phyloP scores from a whole-genome alignment of 2,888 invertebrate species.

The Hydrotaea diabolus region DNA sequence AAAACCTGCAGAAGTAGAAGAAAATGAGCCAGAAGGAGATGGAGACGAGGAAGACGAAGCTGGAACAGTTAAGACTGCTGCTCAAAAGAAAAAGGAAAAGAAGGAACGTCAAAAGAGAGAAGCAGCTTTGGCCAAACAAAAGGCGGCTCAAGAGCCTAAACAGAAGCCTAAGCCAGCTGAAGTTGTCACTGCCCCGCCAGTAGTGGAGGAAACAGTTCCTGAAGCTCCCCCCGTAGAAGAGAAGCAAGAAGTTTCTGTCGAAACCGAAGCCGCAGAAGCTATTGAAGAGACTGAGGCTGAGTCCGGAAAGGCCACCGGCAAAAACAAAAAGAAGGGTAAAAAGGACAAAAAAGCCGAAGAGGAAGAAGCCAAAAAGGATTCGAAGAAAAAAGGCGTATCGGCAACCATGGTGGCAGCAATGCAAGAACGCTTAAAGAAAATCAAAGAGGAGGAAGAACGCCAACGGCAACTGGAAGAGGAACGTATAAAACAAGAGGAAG shows the following conservation, averaged over 20 bases:
- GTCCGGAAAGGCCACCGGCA: constrained; percentile 67
- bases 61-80: constrained; percentile 88
- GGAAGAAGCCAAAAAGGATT: constrained; percentile 82
- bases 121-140: constrained; percentile 82
- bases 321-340: constrained; percentile 78
- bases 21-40: constrained; percentile 64
- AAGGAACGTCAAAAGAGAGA: constrained; percentile 90
- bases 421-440: constrained; percentile 94
- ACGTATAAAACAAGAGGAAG: constrained; percentile 87
- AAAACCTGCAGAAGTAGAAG: constrained; percentile 69
- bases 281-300: constrained; percentile 60
- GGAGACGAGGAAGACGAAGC: constrained; percentile 82
- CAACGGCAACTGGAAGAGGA: constrained; percentile 89
- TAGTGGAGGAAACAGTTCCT: constrained; percentile 70
- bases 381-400: constrained; percentile 87
- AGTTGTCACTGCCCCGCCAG: constrained; percentile 61
- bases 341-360: constrained; percentile 81
- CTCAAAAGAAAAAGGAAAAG: constrained; percentile 94
- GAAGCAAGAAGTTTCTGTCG: constrained; percentile 67
- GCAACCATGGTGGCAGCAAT: constrained; percentile 94
- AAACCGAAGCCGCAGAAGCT: constrained; percentile 70
- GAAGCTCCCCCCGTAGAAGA: constrained; percentile 73
- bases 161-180: constrained; percentile 80
- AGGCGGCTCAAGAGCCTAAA: constrained; percentile 77
- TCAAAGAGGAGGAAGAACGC: constrained; percentile 94